Evolutionary conservation across 1,140 invertebrate species (phyloP).

Genomic region (Triops longicaudatus): DNA sequence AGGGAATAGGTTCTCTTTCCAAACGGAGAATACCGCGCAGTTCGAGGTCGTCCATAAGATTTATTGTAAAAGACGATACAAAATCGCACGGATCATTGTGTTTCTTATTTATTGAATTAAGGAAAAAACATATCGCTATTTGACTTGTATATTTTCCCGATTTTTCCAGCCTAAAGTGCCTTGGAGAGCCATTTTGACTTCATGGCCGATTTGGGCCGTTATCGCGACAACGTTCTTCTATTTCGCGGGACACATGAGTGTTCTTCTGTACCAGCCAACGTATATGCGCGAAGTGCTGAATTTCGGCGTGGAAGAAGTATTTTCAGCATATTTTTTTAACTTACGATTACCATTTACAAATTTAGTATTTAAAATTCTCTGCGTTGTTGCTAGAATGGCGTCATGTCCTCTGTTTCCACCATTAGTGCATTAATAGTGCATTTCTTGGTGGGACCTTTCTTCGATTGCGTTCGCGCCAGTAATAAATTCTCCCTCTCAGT

Average conservation of each 20-base stretch:
- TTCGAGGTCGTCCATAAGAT: too few relatives aligned
- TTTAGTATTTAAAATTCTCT: not conserved
- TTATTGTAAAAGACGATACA: too few relatives aligned
- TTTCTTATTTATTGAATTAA: too few relatives aligned
- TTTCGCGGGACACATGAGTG: conserved; percentile 52
- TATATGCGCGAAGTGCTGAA: conserved; percentile 50
- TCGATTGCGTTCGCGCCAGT: conserved; percentile 33
- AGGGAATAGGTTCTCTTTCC: too few relatives aligned
- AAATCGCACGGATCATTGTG: too few relatives aligned
- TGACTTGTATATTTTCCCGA: too few relatives aligned
- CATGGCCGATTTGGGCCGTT: conserved; percentile 48
- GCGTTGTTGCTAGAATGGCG: conserved; percentile 42
- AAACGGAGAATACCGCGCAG: too few relatives aligned
- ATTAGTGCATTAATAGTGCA: conserved; percentile 37
- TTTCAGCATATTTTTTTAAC: not conserved
- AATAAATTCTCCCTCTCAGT: conserved; percentile 31
- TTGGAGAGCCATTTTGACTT: conserved; percentile 46
- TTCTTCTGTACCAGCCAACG: conserved; percentile 49
- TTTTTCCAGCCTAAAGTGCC: conserved; percentile 35
- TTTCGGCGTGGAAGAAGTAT: conserved; percentile 46
- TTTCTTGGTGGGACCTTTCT: conserved; percentile 32
- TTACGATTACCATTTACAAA: not conserved
- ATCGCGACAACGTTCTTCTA: conserved; percentile 49
- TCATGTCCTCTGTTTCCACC: conserved; percentile 50
- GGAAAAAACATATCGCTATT: too few relatives aligned